Conservation (phyloP, 2,888 invertebrate genomes). For the Nesidiocoris tenuis region DNA sequence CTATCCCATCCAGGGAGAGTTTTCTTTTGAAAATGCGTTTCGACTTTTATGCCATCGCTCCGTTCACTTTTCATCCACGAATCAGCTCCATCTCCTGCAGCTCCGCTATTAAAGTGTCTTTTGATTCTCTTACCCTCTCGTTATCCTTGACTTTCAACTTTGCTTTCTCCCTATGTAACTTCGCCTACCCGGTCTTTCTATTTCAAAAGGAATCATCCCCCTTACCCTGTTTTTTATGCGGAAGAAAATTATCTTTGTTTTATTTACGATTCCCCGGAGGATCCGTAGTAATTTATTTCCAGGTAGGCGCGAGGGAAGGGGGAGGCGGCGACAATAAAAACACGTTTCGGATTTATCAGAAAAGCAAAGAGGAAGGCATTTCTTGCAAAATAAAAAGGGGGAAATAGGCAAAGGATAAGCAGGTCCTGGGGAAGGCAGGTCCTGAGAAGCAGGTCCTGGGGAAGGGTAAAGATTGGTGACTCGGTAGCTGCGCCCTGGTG, state of each 20-base stretch:
- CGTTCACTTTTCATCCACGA: background rate
- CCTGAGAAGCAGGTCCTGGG: no score
- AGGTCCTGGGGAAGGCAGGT: background rate
- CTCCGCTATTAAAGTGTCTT: slow-evolving; percentile 1
- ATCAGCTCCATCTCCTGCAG: background rate
- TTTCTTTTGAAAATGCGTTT: background rate
- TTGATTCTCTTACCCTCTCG: background rate
- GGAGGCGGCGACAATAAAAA: slow-evolving; percentile 32
- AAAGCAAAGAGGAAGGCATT: slow-evolving; percentile 8
- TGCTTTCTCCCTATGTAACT: background rate
- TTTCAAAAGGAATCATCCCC: slow-evolving; percentile 6
- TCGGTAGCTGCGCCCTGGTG: background rate
- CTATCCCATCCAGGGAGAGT: background rate
- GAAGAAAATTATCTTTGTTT: slow-evolving; percentile 40
- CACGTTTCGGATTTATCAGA: slow-evolving; percentile 38
- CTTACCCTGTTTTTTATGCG: background rate
- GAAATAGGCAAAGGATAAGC: slow-evolving; percentile 13
- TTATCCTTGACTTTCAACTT: slow-evolving; percentile 1
- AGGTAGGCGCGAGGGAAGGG: slow-evolving; percentile 11
- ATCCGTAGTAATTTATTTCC: slow-evolving; percentile 36
- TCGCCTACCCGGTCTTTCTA: background rate
- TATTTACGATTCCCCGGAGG: slow-evolving; percentile 36
- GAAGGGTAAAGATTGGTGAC: background rate
- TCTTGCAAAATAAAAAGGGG: background rate
- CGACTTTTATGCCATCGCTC: background rate